Conservation (phyloP, 2,888 invertebrate genomes). For the Ornithoptera alexandrae region DNA sequence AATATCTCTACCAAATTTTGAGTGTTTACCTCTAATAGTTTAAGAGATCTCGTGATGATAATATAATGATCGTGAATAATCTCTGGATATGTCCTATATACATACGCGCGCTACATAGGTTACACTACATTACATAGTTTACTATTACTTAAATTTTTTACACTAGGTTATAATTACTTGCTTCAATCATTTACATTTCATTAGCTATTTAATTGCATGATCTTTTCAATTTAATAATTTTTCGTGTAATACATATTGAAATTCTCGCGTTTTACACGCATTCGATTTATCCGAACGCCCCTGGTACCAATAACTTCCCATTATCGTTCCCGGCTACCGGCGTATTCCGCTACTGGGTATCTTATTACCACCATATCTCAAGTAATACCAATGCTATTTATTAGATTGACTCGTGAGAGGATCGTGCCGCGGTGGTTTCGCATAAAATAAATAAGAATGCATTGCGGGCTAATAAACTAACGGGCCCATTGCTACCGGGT, state of each 20-base stretch:
- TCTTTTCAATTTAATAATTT: no score
- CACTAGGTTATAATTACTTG: no score
- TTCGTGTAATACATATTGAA: neutral
- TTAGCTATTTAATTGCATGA: no score
- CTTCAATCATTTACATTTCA: no score
- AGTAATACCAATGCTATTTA: slow-evolving; percentile 71
- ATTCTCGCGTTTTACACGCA: slow-evolving; percentile 9
- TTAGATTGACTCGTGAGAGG: slow-evolving; percentile 77
- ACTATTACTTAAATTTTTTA: no score
- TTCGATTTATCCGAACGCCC: slow-evolving; percentile 19
- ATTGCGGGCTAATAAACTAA: slow-evolving; percentile 51
- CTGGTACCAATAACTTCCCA: slow-evolving; percentile 54
- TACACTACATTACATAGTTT: no score
- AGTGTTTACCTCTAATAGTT: no score
- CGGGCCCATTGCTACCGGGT: slow-evolving; percentile 35
- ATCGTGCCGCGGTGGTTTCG: slow-evolving; percentile 48
- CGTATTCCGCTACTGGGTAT: slow-evolving; percentile 64
- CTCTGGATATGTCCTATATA: no score
- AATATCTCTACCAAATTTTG: no score
- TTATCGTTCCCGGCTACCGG: slow-evolving; percentile 55
- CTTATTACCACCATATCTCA: slow-evolving; percentile 68
- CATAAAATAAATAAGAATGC: slow-evolving; percentile 69
- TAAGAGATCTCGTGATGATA: no score
- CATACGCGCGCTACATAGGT: no score
- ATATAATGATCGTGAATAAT: no score